Conservation (phyloP, 1,140 invertebrate genomes). For the Pseudomyrmex gracilis region DNA sequence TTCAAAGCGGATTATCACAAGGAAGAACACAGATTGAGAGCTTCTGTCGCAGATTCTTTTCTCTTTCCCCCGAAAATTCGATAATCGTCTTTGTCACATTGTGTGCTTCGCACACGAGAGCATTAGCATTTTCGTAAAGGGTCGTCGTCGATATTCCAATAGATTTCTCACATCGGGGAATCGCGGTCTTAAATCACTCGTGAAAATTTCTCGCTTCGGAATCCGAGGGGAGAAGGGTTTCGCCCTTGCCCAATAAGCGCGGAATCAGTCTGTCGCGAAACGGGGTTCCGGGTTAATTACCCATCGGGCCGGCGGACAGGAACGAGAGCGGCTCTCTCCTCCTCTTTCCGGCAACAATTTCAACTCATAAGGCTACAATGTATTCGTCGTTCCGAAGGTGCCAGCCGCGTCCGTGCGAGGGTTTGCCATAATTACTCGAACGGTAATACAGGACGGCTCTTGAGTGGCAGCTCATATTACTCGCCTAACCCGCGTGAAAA, state of each 20-base stretch:
- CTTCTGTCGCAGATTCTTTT: too few species aligned
- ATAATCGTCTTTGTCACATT: neutral
- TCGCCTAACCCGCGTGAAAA: conserved; percentile 82
- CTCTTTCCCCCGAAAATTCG: too few species aligned
- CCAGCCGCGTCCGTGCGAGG: conserved; percentile 60
- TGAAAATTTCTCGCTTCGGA: conserved; percentile 22
- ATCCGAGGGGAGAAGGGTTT: neutral
- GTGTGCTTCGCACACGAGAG: neutral
- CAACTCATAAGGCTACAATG: conserved; percentile 75
- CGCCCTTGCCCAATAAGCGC: conserved; percentile 24
- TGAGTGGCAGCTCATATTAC: conserved; percentile 85
- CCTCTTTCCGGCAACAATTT: conserved; percentile 74
- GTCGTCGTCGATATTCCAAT: neutral
- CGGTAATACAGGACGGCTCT: conserved; percentile 81
- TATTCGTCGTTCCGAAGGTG: conserved; percentile 65
- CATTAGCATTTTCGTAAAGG: neutral
- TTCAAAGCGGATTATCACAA: neutral
- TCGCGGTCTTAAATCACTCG: neutral
- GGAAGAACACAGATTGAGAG: too few species aligned
- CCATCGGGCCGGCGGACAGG: conserved; percentile 62
- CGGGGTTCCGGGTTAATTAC: conserved; percentile 63
- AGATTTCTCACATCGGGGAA: neutral
- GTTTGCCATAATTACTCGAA: conserved; percentile 82
- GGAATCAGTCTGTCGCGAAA: conserved; percentile 45
- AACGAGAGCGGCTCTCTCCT: conserved; percentile 50